These are phyloP conservation scores for Eulacestoma nigropectus DNA, from an alignment of 2,113 vertebrate species.

Conservation along the genomic window DNA sequence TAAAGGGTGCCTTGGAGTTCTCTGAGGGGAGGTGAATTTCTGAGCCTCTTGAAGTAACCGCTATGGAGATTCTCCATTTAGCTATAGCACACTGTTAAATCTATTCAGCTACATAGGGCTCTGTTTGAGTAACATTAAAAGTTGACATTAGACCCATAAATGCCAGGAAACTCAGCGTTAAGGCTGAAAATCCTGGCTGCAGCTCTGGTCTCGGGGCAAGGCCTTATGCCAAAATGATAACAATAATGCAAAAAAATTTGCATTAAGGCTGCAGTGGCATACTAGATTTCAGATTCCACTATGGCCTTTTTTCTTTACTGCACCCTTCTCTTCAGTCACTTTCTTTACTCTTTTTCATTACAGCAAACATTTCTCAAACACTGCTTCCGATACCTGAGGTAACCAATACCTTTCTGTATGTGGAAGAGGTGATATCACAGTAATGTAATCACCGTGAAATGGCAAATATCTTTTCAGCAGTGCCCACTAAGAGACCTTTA, in stretches of 20 bases:
- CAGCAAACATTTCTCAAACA: neutral
- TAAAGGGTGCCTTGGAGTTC: neutral
- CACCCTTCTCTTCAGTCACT: neutral
- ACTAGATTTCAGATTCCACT: neutral
- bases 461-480: neutral
- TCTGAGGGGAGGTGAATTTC: neutral
- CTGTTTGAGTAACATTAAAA: neutral
- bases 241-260: neutral
- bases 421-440: neutral
- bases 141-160: neutral
- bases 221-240: neutral
- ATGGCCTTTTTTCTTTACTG: neutral
- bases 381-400: neutral
- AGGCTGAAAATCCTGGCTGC: conserved; percentile 20
- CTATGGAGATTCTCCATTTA: neutral
- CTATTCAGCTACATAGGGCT: neutral
- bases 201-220: neutral
- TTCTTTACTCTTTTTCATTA: neutral
- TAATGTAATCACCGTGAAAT: neutral
- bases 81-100: conserved; percentile 14
- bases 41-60: neutral
- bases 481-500: neutral
- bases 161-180: conserved; percentile 3
- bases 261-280: neutral
- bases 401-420: neutral